These are phyloP conservation scores for Orientallactaga sibirica DNA, from an alignment of 2,797 vertebrate genomes.

Conservation along the genomic window DNA sequence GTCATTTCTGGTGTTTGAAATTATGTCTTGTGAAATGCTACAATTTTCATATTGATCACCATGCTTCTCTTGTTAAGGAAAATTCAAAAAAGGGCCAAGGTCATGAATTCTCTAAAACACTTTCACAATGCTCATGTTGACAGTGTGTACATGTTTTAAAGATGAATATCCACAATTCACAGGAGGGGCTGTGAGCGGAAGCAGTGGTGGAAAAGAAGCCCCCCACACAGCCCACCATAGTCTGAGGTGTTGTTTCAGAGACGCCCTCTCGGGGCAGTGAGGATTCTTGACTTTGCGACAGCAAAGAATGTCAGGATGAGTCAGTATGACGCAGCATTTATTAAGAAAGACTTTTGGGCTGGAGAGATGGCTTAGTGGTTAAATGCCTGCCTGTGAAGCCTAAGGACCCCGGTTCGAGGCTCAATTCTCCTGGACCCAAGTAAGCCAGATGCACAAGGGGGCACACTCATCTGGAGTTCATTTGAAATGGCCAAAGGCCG, in stretches of 20 bases:
- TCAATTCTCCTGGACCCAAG: too few relatives aligned
- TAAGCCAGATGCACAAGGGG: too few relatives aligned
- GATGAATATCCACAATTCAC: not conserved
- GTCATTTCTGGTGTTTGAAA: slow-evolving; percentile 38
- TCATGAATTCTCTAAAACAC: not conserved
- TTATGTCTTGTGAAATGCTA: not conserved
- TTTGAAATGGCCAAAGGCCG: too few relatives aligned
- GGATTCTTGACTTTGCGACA: not conserved
- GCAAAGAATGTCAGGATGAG: not conserved
- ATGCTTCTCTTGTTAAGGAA: not conserved
- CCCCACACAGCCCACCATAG: too few relatives aligned
- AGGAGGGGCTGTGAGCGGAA: not conserved
- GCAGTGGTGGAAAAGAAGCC: not conserved
- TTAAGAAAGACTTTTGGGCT: not conserved
- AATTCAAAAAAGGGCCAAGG: not conserved
- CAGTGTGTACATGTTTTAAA: not conserved
- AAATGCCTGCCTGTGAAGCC: too few relatives aligned
- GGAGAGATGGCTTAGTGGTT: too few relatives aligned
- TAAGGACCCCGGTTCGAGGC: too few relatives aligned
- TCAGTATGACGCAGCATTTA: not conserved
- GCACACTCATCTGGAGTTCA: too few relatives aligned
- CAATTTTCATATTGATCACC: not conserved
- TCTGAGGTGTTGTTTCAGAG: not conserved
- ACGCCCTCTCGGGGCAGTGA: not conserved
- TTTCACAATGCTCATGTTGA: not conserved